Evolutionary conservation across 2,113 vertebrate species (phyloP).

Genomic region (Sylvia atricapilla): DNA sequence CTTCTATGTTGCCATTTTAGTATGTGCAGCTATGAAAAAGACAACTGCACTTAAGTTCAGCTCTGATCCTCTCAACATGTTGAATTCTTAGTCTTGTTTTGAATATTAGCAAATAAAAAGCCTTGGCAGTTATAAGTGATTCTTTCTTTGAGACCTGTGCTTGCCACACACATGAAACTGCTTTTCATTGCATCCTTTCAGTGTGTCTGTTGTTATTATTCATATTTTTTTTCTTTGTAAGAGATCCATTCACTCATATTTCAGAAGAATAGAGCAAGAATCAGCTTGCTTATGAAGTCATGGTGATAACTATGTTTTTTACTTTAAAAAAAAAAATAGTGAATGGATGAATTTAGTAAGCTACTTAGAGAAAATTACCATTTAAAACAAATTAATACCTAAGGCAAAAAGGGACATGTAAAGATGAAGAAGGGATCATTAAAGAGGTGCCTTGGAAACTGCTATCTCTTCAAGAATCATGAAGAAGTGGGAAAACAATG

Average conservation of each 20-base stretch:
- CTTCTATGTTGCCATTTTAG: not conserved
- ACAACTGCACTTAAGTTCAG: not conserved
- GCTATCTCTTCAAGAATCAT: not conserved
- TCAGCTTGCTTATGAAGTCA: not conserved
- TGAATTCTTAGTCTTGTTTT: not conserved
- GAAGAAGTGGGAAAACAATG: not conserved
- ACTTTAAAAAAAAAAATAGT: not conserved
- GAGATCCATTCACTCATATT: not conserved
- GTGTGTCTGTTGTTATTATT: not conserved
- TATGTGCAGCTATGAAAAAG: not conserved
- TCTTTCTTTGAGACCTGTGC: not conserved
- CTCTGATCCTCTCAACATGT: not conserved
- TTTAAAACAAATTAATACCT: not conserved
- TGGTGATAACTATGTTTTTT: not conserved
- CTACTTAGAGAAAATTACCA: not conserved
- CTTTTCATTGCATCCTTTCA: not conserved
- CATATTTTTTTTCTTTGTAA: not conserved
- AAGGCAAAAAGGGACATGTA: not conserved
- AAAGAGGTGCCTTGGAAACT: not conserved
- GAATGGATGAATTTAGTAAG: not conserved
- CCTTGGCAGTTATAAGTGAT: not conserved
- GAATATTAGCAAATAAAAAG: not conserved
- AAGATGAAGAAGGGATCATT: not conserved
- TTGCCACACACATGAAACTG: fast-evolving
- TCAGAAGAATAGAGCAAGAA: not conserved